Evolutionary conservation across 2,113 vertebrate genomes (phyloP).

Genomic region (Stomatorhinus ivindoensis): DNA sequence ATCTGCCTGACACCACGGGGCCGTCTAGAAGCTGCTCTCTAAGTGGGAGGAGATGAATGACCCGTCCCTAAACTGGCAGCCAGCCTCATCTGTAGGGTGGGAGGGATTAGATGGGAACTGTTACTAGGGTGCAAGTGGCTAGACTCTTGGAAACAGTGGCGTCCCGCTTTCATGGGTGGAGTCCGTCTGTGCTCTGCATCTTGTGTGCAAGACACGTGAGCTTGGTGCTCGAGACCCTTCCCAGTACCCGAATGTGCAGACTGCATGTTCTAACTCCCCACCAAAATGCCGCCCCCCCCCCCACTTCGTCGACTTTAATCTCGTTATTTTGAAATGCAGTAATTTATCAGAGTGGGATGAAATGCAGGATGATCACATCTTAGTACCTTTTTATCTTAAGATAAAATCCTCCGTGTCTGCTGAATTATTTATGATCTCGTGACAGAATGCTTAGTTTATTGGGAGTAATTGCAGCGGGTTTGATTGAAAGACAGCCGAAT

Average conservation of each 20-base stretch:
- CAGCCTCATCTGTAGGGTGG: conserved; percentile 41
- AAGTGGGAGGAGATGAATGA: not conserved
- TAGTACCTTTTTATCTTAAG: not conserved
- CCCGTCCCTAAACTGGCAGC: not conserved
- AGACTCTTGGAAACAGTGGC: not conserved
- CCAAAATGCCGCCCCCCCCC: not conserved
- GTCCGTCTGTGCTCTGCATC: not conserved
- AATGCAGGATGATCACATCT: not conserved
- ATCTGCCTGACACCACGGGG: not conserved
- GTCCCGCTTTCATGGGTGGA: not conserved
- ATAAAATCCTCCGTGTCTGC: not conserved
- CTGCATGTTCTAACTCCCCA: not conserved
- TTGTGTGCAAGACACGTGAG: not conserved
- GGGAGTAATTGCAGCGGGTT: not conserved
- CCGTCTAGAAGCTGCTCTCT: not conserved
- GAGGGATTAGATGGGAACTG: not conserved
- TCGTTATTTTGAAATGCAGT: not conserved
- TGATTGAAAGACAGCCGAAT: not conserved
- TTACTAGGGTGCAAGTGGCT: conserved; percentile 72
- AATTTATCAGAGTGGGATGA: not conserved
- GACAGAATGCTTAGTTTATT: not conserved
- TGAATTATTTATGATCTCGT: not conserved
- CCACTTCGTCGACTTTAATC: not conserved
- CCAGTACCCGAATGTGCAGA: not conserved
- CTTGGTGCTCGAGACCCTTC: not conserved